Conservation (phyloP, 2,113 vertebrate species). For the Cisticola juncidis region DNA sequence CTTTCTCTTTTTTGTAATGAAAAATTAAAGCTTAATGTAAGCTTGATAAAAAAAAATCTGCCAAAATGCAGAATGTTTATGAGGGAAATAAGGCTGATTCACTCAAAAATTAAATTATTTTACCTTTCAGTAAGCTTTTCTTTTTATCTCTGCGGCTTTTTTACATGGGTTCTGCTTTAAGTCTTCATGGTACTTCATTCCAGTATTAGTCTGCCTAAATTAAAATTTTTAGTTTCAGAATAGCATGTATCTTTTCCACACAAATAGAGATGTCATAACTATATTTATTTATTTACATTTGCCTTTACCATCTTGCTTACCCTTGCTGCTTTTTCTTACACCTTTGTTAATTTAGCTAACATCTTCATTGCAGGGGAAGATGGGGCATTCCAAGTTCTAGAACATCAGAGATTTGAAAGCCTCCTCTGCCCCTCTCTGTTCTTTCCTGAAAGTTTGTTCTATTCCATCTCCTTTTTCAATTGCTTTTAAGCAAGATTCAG, state of each 20-base stretch:
- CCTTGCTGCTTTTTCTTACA: neutral
- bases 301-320: neutral
- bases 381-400: neutral
- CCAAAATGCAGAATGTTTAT: neutral
- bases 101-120: neutral
- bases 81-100: neutral
- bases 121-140: neutral
- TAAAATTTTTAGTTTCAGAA: neutral
- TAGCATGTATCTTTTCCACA: neutral
- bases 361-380: fast-evolving
- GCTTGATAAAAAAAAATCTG: neutral
- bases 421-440: neutral
- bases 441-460: neutral
- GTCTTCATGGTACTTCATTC: neutral
- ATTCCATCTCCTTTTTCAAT: neutral
- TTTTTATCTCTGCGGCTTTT: neutral
- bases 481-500: neutral
- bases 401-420: neutral
- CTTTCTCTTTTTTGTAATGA: too few relatives aligned
- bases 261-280: neutral
- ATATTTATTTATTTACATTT: neutral
- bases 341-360: neutral
- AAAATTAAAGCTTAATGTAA: neutral
- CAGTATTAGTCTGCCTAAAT: neutral
- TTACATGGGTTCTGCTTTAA: neutral